A percentile compares a stretch with the other conserved stretches of the same genome.
phyloP scores from a whole-genome alignment of 64 coral and sea anemone species.

The Trachythela sp. region DNA sequence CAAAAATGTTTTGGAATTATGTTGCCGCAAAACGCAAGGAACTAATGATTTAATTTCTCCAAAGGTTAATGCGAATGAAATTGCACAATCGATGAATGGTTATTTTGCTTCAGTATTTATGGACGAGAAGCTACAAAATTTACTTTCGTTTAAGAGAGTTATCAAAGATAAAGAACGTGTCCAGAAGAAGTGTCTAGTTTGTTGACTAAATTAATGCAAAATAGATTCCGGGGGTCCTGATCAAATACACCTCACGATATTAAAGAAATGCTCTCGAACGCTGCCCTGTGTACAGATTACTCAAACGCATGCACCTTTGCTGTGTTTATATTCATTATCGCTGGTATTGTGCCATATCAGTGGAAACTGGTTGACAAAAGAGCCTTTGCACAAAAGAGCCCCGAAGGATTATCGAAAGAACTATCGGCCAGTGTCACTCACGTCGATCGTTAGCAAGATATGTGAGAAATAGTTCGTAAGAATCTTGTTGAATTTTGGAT shows the following conservation, averaged over 20 bases:
- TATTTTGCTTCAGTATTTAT: constrained; percentile 52
- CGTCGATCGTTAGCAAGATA: not conserved
- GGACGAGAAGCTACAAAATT: not conserved
- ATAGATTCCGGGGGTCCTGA: constrained; percentile 14
- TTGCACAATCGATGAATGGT: constrained; percentile 43
- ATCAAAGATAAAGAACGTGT: constrained; percentile 39
- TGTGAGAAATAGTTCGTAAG: constrained; percentile 26
- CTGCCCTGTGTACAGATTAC: too few species aligned
- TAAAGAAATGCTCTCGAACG: constrained; percentile 9
- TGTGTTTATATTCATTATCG: not conserved
- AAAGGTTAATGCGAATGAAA: constrained; percentile 25
- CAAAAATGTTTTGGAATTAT: constrained; percentile 48
- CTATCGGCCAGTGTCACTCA: too few species aligned
- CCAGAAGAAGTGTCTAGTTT: constrained; percentile 12
- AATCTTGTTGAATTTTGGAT: constrained; percentile 20
- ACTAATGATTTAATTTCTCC: constrained; percentile 33
- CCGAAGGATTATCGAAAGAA: not conserved
- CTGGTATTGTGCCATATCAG: constrained; percentile 18
- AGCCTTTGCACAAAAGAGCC: constrained; percentile 34
- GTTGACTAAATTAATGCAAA: not conserved
- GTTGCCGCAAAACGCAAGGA: constrained; percentile 24
- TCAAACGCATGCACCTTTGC: not conserved
- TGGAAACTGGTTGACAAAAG: constrained; percentile 37
- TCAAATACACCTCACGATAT: not conserved
- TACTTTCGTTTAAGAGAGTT: constrained; percentile 20